Conservation (phyloP, 2,113 vertebrate genomes). For the Todiramphus saurophagus region DNA sequence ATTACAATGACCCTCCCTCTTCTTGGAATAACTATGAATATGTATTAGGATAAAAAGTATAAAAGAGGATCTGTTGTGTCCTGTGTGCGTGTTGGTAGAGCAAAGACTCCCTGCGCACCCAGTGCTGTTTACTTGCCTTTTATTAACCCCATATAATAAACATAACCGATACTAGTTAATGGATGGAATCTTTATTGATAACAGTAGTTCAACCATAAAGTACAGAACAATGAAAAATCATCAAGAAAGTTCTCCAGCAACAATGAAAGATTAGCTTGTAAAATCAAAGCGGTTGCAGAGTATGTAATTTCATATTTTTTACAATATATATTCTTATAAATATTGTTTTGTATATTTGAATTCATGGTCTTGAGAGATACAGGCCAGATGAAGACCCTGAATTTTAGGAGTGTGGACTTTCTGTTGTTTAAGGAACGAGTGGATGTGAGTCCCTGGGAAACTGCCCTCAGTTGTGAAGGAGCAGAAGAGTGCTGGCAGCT, state of each 20-base stretch:
- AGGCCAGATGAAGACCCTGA: background rate
- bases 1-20: no score
- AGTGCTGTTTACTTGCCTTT: no score
- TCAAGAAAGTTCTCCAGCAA: background rate
- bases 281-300: background rate
- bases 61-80: no score
- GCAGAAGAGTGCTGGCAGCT: background rate
- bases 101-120: no score
- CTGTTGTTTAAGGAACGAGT: background rate
- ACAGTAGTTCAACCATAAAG: background rate
- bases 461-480: background rate
- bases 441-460: background rate
- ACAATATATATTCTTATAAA: background rate
- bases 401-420: background rate
- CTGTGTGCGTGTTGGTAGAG: no score
- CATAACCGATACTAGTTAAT: no score
- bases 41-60: no score
- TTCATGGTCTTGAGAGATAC: accelerated
- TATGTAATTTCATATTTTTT: background rate
- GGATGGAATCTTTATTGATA: no score
- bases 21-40: no score
- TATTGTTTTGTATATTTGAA: background rate
- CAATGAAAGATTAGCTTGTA: background rate
- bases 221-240: background rate
- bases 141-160: no score